Base-by-base conservation (phyloP, 1,140 invertebrate genomes). In the Dolichoris vasculosae region DNA sequence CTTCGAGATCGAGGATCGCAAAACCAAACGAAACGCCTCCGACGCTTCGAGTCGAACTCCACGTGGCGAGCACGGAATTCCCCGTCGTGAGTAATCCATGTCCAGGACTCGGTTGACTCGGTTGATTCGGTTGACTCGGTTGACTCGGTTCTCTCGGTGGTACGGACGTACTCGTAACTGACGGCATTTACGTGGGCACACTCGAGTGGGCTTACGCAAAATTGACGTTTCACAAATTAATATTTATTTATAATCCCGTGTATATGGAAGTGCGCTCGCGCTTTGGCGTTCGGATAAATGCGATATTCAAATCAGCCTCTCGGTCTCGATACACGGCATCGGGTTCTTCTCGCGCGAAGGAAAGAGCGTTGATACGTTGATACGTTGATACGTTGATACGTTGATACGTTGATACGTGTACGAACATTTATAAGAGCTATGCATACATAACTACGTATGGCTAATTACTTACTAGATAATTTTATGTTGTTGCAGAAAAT, bases 201-300 rank as follows among this genome's bases (percentile, higher is more conserved):
- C 32, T 59, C 20, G 20, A 26, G 32, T 9, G 11, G 35, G 20
- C 15, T 69, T 40, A 15, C 32, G 67, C 67, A 69, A 69, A 69
- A 69, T 69, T 38, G 32, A 38, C 32, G 23, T 38, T 69, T 32
- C 67, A 69, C 67, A 75, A 75, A 75, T 46, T 48, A 30, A 75
- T 43, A 75, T 75, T 43, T 75, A 48, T 75, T 26, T 75, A 46
- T 75, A 46, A 75, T 20, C 23, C 4, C 26, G 30, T 64, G 63
- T 3, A 64, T 64, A 30, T 15, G 64, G 7, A n/a, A n/a, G n/a
- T n/a, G n/a, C 26, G 23, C 4, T n/a, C 15, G 67, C 35, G 35
- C 11, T n/a, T n/a, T 59, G 26, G 38, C 17, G 67, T 32, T 38
- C 2, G 32, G 23, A 69, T 69, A 69, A 35, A 69, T 38, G 4